Evolutionary conservation across 2,797 vertebrate species (phyloP), one percentile per base, ranked within the genome.

Genomic region (Leptodactylus fallax): DNA sequence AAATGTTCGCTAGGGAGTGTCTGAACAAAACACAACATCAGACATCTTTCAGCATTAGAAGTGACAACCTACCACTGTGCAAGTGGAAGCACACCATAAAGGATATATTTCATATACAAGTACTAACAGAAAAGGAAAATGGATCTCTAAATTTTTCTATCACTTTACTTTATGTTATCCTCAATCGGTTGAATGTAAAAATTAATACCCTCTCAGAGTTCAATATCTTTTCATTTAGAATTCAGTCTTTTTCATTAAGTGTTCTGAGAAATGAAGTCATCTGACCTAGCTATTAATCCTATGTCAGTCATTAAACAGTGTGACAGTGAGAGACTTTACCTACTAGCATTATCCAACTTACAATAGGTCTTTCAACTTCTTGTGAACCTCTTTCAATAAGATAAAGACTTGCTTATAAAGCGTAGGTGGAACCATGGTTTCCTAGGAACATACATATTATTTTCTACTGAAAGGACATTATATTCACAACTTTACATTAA

Each of bases 221-320:
- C 55, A 58, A 80, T 45, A 80, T 80, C 78, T 60, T 74, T 74
- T 72, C 36, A 74, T 84, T 84, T 45, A 10, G 19, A 19, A 36
- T 47, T 56, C 53, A 58, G 7, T 23, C 63, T 69, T 84, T 45
- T 74, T 74, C 21, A 84, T 74, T 7, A 84, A 58, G 27, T 47
- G 13, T 60, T 83, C 67, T 84, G 53, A 74, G 67, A 74, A 84
- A 74, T 84, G 17, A 74, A 47, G 53, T 84, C 53, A 60, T 74
- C 47, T 74, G 65, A 84, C 69, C 11, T 47, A 74, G 69, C 55
- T 27, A 84, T 84, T 84, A 45, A 74, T 84, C 45, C 13, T 49
- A 58, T 47, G 25, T 72, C 67, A 74, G 27, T 47, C 25, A 47
- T 72, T 72, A 74, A 47, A 83, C 53, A 19, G 12, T 72, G 63